phyloP scores from a whole-genome alignment of 2,113 vertebrate genomes.

The Cochlearius cochlearius region DNA sequence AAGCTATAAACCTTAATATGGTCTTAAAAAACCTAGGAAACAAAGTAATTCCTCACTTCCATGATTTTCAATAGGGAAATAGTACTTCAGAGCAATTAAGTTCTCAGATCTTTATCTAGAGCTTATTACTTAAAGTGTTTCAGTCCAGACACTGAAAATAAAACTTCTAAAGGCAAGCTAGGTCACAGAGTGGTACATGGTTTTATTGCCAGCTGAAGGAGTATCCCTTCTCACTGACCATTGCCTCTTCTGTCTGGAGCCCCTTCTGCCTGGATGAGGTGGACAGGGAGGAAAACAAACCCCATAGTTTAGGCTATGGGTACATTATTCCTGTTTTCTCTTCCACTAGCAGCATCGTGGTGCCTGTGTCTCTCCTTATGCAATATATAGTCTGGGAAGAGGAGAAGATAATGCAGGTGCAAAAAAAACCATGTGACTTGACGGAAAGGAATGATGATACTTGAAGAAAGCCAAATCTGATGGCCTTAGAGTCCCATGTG shows the following conservation, averaged over 20 bases:
- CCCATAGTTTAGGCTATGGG: fast-evolving
- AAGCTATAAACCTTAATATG: constrained; percentile 34
- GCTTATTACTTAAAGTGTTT: background rate
- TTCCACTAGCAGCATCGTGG: background rate
- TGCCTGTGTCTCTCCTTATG: background rate
- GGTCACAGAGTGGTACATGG: background rate
- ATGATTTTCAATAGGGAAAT: background rate
- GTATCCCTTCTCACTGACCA: background rate
- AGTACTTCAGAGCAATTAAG: constrained; percentile 7
- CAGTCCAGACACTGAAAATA: background rate
- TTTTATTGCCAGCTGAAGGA: background rate
- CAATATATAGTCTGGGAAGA: background rate
- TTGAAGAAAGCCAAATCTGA: background rate
- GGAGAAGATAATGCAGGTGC: background rate
- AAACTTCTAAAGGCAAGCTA: background rate
- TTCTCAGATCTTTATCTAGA: constrained; percentile 19
- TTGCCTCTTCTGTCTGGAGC: background rate
- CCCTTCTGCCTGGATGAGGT: background rate
- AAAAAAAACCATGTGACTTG: background rate
- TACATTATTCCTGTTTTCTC: background rate
- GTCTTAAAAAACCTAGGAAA: background rate
- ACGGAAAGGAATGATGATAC: background rate
- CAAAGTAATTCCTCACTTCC: constrained; percentile 5
- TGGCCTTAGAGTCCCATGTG: background rate
- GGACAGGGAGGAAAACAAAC: background rate